Conservation (phyloP, 1,140 invertebrate genomes). For the Cotesia chilonis region DNA sequence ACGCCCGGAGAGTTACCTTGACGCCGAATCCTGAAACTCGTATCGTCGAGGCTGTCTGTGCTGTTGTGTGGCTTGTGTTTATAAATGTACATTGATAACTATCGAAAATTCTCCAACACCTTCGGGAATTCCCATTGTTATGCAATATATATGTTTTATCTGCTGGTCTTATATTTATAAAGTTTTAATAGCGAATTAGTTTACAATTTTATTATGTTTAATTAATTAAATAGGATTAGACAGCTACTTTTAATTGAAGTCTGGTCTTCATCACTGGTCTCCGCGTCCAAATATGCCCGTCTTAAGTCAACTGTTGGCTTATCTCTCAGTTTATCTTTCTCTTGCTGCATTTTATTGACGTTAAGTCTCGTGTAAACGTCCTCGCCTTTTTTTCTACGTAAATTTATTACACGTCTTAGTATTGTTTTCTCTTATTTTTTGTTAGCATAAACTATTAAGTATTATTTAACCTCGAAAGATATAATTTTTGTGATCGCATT, state of each 20-base stretch:
- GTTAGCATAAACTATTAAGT: background rate
- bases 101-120: conserved; percentile 1
- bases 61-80: background rate
- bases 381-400: background rate
- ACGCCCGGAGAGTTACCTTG: conserved; percentile 42
- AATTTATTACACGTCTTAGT: background rate
- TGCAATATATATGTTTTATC: no score
- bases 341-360: conserved; percentile 24
- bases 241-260: conserved; percentile 12
- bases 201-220: no score
- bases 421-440: background rate
- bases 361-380: background rate
- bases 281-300: conserved; percentile 60
- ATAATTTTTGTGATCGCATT: no score
- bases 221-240: no score
- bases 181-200: no score
- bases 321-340: conserved; percentile 17
- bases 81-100: no score
- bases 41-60: conserved; percentile 15
- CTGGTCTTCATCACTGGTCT: conserved; percentile 54
- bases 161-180: no score
- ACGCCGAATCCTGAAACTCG: conserved; percentile 3
- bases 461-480: background rate
- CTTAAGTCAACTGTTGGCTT: conserved; percentile 31
- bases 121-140: background rate